phyloP scores from a whole-genome alignment of 2,888 invertebrate species.

The Rhagonycha lutea region DNA sequence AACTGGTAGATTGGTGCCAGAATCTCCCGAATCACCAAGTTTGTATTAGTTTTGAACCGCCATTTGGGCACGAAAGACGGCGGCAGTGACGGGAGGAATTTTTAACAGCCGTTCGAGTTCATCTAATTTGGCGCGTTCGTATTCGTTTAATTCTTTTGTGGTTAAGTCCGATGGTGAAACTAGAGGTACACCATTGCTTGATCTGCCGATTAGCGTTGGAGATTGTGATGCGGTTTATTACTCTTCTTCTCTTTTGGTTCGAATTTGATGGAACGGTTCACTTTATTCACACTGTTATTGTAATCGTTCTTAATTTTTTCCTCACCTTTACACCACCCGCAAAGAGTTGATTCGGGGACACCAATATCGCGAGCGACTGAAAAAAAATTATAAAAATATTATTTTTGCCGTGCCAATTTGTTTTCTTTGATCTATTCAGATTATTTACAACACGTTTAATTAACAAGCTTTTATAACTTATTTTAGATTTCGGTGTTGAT shows the following conservation, averaged over 20 bases:
- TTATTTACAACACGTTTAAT: slow-evolving; percentile 47
- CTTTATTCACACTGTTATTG: neutral
- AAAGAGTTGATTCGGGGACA: slow-evolving; percentile 82
- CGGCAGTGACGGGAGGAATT: neutral
- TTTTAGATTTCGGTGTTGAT: neutral
- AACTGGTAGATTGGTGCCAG: neutral
- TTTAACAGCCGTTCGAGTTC: neutral
- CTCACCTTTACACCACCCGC: slow-evolving; percentile 89
- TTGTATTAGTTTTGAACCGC: neutral
- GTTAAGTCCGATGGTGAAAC: neutral
- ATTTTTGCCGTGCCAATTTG: too few species aligned
- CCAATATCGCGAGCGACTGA: slow-evolving; percentile 84
- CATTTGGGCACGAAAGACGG: neutral
- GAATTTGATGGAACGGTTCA: neutral
- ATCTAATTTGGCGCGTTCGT: neutral
- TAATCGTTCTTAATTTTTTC: slow-evolving; percentile 61
- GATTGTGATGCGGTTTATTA: neutral
- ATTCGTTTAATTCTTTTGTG: neutral
- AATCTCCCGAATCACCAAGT: neutral
- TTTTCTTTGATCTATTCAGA: slow-evolving; percentile 42
- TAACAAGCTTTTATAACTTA: slow-evolving; percentile 37
- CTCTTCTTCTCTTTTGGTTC: slow-evolving; percentile 30
- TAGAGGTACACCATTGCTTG: neutral
- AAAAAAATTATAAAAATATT: too few species aligned
- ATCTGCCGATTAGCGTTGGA: neutral